These are phyloP conservation scores for Venustoraphidia nigricollis DNA, from an alignment of 2,888 invertebrate species.

Conservation along the genomic window DNA sequence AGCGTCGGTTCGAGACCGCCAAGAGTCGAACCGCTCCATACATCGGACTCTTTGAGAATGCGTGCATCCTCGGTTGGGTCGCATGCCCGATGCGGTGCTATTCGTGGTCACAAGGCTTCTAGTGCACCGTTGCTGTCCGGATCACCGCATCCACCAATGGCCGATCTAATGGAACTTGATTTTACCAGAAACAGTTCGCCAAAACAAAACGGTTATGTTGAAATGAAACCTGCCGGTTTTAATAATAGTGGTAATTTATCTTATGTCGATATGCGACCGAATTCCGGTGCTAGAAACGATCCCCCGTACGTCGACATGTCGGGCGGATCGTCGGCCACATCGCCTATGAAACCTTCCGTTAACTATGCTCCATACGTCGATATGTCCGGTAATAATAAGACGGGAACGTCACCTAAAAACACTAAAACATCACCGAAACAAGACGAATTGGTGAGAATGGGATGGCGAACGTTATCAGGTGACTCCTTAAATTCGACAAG, in stretches of 20 bases:
- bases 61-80: constrained; percentile 69
- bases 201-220: constrained; percentile 22
- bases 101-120: constrained; percentile 39
- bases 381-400: constrained; percentile 26
- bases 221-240: constrained; percentile 26
- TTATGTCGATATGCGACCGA: constrained; percentile 17
- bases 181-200: constrained; percentile 28
- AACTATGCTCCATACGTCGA: constrained; percentile 19
- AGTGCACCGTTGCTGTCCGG: constrained; percentile 51
- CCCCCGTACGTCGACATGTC: constrained; percentile 35
- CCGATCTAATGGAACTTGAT: constrained; percentile 73
- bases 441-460: constrained; percentile 28
- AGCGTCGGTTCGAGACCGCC: constrained; percentile 67
- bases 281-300: constrained; percentile 25
- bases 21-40: constrained; percentile 19
- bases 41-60: constrained; percentile 37
- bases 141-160: constrained; percentile 33
- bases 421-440: constrained; percentile 20
- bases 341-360: constrained; percentile 16
- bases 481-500: constrained; percentile 25
- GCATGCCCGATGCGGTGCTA: constrained; percentile 33
- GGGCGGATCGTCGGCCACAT: constrained; percentile 23
- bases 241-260: constrained; percentile 14
- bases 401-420: constrained; percentile 11
- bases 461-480: constrained; percentile 25